These are phyloP conservation scores for Steatornis caripensis DNA, from an alignment of 2,113 vertebrate genomes.

Conservation along the genomic window DNA sequence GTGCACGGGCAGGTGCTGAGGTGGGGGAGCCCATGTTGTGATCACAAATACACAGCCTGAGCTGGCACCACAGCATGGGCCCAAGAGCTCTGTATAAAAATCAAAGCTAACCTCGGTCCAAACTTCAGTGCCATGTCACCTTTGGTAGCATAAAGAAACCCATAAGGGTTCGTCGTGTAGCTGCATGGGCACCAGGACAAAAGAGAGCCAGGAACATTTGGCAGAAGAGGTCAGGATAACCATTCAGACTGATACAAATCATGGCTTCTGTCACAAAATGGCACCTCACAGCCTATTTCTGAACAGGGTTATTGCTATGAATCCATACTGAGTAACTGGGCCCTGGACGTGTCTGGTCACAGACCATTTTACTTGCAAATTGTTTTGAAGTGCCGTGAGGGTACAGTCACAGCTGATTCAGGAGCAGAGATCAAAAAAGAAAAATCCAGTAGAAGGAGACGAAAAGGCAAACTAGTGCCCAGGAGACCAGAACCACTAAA, in stretches of 20 bases:
- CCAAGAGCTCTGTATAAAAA: neutral
- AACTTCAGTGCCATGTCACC: neutral
- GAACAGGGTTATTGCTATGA: neutral
- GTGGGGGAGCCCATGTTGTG: neutral
- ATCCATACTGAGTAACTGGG: neutral
- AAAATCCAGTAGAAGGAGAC: neutral
- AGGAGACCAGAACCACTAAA: neutral
- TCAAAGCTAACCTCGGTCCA: neutral
- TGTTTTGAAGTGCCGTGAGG: neutral
- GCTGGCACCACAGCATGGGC: neutral
- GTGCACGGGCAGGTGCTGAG: fast-evolving
- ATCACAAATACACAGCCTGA: neutral
- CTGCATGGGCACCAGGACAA: neutral
- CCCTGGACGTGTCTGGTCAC: neutral
- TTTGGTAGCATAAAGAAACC: neutral
- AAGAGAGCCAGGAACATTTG: neutral
- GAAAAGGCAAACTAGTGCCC: neutral
- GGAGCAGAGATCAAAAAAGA: neutral
- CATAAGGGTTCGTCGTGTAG: neutral
- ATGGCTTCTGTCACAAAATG: neutral
- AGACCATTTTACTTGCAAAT: neutral
- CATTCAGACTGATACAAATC: neutral
- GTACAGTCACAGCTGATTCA: neutral
- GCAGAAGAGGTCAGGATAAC: neutral
- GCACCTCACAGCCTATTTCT: neutral